Conservation (phyloP, 2,113 vertebrate genomes). For the Macaca mulatta region DNA sequence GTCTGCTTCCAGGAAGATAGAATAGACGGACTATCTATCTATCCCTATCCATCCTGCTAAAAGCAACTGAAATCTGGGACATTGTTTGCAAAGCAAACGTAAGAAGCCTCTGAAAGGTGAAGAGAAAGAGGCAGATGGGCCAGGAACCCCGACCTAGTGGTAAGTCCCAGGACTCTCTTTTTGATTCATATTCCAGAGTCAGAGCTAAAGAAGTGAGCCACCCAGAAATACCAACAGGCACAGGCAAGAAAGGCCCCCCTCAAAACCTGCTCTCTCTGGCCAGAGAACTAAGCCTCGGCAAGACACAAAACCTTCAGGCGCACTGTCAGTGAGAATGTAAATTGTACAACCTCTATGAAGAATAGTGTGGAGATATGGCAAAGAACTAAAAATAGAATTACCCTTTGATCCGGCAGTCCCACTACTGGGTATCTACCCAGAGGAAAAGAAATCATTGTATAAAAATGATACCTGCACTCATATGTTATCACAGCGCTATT, state of each 20-base stretch:
- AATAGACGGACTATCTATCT: background rate
- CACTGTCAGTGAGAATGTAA: too few species aligned
- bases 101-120: background rate
- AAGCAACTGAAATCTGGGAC: background rate
- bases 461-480: too few species aligned
- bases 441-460: too few species aligned
- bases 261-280: background rate
- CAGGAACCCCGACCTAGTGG: rapidly evolving
- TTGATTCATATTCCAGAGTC: background rate
- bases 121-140: background rate
- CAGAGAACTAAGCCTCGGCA: background rate
- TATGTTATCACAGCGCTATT: too few species aligned
- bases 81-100: background rate
- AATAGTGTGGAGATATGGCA: too few species aligned
- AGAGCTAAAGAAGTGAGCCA: background rate
- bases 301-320: background rate
- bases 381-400: too few species aligned
- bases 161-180: background rate
- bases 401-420: too few species aligned
- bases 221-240: background rate
- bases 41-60: background rate
- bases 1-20: background rate
- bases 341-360: too few species aligned
- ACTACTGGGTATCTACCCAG: too few species aligned
- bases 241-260: background rate